Evolutionary conservation across 2,797 vertebrate species (phyloP).

Genomic region (Choloepus didactylus): DNA sequence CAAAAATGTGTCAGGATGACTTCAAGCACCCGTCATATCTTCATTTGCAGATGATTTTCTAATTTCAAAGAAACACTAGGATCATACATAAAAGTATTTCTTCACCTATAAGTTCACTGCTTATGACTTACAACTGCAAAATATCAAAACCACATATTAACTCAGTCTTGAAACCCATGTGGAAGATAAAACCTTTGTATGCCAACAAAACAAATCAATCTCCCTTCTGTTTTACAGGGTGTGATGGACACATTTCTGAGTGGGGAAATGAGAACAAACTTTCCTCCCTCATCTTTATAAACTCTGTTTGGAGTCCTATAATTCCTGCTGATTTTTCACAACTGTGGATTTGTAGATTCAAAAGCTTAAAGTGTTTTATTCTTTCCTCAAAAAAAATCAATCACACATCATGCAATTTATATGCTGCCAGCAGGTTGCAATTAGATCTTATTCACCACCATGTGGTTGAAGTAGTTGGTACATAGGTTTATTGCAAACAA

Average conservation of each 20-base stretch:
- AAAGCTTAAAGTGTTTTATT: constrained; percentile 37
- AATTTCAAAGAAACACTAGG: background rate
- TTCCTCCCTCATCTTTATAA: background rate
- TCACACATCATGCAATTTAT: constrained; percentile 42
- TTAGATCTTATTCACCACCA: background rate
- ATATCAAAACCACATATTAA: background rate
- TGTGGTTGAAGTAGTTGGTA: background rate
- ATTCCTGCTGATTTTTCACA: constrained; percentile 17
- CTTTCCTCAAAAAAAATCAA: constrained; percentile 22
- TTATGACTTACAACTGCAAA: background rate
- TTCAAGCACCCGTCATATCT: background rate
- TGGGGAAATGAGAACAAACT: constrained; percentile 22
- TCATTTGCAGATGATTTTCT: background rate
- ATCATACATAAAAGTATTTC: background rate
- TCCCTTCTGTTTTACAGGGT: background rate
- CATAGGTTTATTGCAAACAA: background rate
- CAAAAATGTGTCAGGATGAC: background rate
- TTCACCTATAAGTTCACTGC: background rate
- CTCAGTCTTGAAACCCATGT: background rate
- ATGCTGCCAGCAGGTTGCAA: background rate
- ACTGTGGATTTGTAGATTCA: constrained; percentile 18
- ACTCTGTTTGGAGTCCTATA: background rate
- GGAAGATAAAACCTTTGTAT: background rate
- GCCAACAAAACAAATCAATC: background rate
- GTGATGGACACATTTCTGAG: background rate